Evolutionary conservation across 2,888 invertebrate species (phyloP), one percentile per base, ranked within the genome.

Genomic region (Dryococelus australis): DNA sequence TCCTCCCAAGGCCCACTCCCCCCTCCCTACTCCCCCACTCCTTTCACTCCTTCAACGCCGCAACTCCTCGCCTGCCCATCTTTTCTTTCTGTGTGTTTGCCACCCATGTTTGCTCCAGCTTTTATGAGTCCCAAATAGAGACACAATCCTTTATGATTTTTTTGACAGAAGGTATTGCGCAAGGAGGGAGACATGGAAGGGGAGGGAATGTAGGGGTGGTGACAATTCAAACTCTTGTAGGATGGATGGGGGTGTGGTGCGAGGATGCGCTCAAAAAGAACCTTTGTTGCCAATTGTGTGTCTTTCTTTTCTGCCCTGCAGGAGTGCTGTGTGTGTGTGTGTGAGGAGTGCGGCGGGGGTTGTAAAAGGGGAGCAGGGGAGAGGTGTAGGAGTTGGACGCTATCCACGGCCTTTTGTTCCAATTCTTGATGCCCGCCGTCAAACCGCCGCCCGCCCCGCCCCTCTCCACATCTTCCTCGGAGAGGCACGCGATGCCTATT

Each of bases 211-310:
- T 78, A 47, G 78, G 83, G 87, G 88, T 87, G 65, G 87, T 87
- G 88, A 89, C 89, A 87, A 89, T 89, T 89, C 89, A 88, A 89
- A 88, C 88, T 88, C 88, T 86, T 88, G 87, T 47, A 87, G 83
- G 65, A 20, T 1, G 47, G 47, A 1, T 47, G 47, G 47, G 47
- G 47, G 85, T 79, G 84, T 79, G 86, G 80, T 79, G 87, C 85
- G 87, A 86, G 87, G 84, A 87, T 87, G 87, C 88, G 87, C 86
- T 86, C 83, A 87, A 78, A 88, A 87, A 65, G 89, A 89, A 88
- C 88, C 88, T 88, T 89, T 89, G 89, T 89, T 88, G 88, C 88
- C 89, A 88, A 89, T 88, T 88, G 89, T 88, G 89, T 88, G 88
- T 88, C 88, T 89, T 88, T 87, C 87, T 88, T 88, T 89, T 87